These are phyloP conservation scores for Byasa hedistus DNA, from an alignment of 2,888 invertebrate species.

Conservation along the genomic window DNA sequence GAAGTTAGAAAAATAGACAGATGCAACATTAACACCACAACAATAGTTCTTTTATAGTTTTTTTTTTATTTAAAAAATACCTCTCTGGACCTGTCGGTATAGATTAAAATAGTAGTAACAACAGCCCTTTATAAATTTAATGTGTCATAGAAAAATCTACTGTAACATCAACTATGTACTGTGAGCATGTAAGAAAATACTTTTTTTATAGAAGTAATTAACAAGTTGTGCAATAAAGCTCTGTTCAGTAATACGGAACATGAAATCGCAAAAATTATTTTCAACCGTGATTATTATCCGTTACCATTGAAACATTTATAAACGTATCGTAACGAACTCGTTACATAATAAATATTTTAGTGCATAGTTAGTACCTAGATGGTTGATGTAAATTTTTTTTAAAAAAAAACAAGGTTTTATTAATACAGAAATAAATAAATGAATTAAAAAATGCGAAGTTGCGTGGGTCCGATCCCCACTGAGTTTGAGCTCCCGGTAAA, in stretches of 20 bases:
- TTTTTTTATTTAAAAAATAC: conserved; percentile 36
- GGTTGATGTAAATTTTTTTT: not conserved
- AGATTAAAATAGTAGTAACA: conserved; percentile 26
- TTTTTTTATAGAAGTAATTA: conserved; percentile 62
- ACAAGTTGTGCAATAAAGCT: conserved; percentile 65
- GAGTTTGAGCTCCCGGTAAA: too few relatives aligned
- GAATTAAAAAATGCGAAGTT: too few relatives aligned
- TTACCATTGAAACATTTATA: conserved; percentile 16
- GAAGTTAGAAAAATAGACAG: conserved; percentile 72
- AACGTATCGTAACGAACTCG: conserved; percentile 10
- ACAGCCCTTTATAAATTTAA: conserved; percentile 33
- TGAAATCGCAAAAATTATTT: conserved; percentile 19
- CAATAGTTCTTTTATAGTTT: conserved; percentile 37
- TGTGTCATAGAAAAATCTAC: conserved; percentile 55
- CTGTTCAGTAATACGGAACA: conserved; percentile 39
- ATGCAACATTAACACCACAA: conserved; percentile 60
- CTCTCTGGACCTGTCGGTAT: conserved; percentile 52
- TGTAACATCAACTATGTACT: conserved; percentile 44
- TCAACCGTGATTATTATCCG: conserved; percentile 16
- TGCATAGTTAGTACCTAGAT: not conserved
- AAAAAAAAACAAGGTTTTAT: not conserved
- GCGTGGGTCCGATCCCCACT: too few relatives aligned
- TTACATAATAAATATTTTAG: conserved; percentile 1
- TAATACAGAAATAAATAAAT: not conserved
- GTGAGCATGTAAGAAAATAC: conserved; percentile 62